Evolutionary conservation across 1,140 invertebrate genomes (phyloP).

Genomic region (Lutraria rhynchaena): DNA sequence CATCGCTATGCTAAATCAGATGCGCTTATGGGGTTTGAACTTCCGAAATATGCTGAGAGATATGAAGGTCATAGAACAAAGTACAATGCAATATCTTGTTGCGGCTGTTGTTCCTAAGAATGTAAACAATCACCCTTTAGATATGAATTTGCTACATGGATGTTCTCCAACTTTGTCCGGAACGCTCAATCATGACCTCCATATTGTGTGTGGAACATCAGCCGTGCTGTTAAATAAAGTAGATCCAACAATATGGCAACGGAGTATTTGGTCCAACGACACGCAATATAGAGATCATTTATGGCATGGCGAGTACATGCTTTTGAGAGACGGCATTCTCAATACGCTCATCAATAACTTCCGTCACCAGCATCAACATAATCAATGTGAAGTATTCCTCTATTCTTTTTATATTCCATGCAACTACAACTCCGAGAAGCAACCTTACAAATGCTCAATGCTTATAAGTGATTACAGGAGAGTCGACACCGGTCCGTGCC

Average conservation of each 20-base stretch:
- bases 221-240: neutral
- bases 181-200: neutral
- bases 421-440: neutral
- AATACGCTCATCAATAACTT: neutral
- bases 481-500: neutral
- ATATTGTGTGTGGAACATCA: neutral
- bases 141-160: neutral
- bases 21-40: constrained; percentile 1
- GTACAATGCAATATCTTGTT: neutral
- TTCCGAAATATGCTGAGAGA: no score
- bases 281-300: neutral
- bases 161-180: neutral
- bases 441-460: neutral
- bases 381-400: neutral
- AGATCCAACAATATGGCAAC: neutral
- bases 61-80: neutral
- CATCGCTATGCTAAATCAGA: constrained; percentile 1
- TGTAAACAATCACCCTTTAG: neutral
- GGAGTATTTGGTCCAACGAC: neutral
- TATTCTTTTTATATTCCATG: constrained; percentile 4
- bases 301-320: constrained; percentile 8
- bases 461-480: neutral
- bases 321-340: neutral
- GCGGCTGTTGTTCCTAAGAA: neutral
- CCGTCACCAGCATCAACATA: neutral